phyloP scores from a whole-genome alignment of 2,797 vertebrate genomes.

The Sarcoramphus papa region DNA sequence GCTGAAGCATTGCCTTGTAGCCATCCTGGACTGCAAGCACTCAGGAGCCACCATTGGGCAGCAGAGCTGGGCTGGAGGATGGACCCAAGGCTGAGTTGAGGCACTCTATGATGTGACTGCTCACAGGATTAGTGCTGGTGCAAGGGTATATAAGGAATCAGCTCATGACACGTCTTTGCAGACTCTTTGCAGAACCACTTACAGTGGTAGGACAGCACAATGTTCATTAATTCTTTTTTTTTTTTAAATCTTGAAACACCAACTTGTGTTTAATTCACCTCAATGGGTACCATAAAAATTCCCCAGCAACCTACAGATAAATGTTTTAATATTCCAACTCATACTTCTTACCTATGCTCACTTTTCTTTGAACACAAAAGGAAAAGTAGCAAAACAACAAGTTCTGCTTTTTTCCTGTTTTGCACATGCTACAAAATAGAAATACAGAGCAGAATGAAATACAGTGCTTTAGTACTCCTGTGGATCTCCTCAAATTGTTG shows the following conservation, averaged over 20 bases:
- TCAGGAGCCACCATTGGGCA: background rate
- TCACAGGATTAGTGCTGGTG: background rate
- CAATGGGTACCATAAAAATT: background rate
- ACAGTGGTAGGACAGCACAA: background rate
- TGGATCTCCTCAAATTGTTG: background rate
- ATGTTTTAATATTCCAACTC: background rate
- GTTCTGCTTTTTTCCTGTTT: background rate
- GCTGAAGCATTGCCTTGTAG: background rate
- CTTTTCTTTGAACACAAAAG: background rate
- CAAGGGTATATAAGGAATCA: background rate
- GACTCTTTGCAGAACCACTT: accelerated
- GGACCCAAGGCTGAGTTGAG: too few species aligned
- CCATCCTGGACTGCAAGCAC: background rate
- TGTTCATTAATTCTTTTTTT: background rate
- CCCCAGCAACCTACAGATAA: background rate
- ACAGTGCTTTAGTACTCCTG: background rate
- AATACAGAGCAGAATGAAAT: background rate
- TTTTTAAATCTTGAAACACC: background rate
- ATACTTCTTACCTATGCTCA: background rate
- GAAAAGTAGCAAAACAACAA: background rate
- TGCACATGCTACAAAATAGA: background rate
- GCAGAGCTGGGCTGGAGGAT: background rate
- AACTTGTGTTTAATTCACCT: background rate
- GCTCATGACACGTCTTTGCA: background rate
- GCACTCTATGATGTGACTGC: background rate